Evolutionary conservation across 2,888 invertebrate genomes (phyloP).

Genomic region (Pegoplata infirma): DNA sequence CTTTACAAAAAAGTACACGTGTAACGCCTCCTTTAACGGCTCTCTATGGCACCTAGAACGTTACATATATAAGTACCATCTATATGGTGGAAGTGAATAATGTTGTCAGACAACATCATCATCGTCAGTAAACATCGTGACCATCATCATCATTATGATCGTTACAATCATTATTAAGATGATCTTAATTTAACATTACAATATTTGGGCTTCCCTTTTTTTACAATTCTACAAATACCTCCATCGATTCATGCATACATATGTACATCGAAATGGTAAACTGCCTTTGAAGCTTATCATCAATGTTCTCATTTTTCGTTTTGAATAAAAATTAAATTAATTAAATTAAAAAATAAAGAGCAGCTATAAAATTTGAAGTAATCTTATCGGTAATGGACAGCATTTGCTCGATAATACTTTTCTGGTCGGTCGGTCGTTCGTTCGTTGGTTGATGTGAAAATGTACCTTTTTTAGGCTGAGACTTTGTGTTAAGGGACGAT

Average conservation of each 20-base stretch:
- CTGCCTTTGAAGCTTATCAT: conserved; percentile 43
- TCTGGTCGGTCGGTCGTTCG: too few species aligned
- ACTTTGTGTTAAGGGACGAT: conserved; percentile 38
- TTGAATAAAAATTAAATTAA: conserved; percentile 76
- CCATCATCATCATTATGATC: conserved; percentile 42
- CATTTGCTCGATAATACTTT: conserved; percentile 60
- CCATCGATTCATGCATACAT: background rate
- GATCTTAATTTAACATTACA: conserved; percentile 47
- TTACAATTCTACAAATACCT: conserved; percentile 21
- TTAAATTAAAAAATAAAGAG: conserved; percentile 76
- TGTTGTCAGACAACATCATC: conserved; percentile 54
- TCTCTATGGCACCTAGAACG: conserved; percentile 54
- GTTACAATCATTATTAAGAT: conserved; percentile 41
- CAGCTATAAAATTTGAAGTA: conserved; percentile 75
- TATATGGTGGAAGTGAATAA: conserved; percentile 50
- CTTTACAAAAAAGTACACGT: conserved; percentile 45
- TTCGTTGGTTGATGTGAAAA: background rate
- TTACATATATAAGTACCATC: conserved; percentile 40
- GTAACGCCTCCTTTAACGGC: conserved; percentile 62
- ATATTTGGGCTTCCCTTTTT: conserved; percentile 9
- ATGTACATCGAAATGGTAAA: conserved; percentile 8
- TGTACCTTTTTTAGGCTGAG: too few species aligned
- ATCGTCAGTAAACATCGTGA: conserved; percentile 18
- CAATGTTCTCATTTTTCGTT: conserved; percentile 37
- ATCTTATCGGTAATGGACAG: conserved; percentile 74